These are phyloP conservation scores for Onychomys torridus DNA, from an alignment of 2,797 vertebrate species.

Conservation along the genomic window DNA sequence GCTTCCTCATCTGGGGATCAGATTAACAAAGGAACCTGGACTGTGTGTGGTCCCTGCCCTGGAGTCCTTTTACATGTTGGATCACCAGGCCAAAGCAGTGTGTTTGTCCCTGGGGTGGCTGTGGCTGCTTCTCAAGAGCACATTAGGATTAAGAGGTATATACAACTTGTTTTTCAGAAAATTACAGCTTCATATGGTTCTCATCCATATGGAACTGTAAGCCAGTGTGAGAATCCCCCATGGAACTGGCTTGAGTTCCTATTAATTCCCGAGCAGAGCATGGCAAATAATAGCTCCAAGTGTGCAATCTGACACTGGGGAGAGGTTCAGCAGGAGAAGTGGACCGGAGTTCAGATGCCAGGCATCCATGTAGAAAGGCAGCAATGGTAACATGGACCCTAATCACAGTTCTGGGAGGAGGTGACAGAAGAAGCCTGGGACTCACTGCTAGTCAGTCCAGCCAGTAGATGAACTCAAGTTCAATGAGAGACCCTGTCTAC, in stretches of 20 bases:
- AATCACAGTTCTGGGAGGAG: background rate
- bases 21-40: background rate
- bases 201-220: background rate
- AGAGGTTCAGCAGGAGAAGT: background rate
- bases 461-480: background rate
- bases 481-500: background rate
- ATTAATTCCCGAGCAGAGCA: background rate
- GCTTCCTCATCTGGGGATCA: background rate
- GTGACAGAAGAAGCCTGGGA: background rate
- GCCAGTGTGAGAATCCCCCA: background rate
- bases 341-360: background rate
- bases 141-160: background rate
- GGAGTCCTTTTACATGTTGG: background rate
- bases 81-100: accelerated
- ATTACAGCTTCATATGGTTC: background rate
- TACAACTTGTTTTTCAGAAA: background rate
- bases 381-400: background rate
- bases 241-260: background rate
- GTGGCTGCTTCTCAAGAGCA: background rate
- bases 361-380: background rate
- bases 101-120: background rate
- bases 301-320: background rate
- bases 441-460: background rate
- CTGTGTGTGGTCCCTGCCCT: background rate
- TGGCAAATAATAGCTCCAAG: background rate